Evolutionary conservation across 2,888 invertebrate species (phyloP), one percentile per base, ranked within the genome.

Genomic region (Hemithea aestivaria): DNA sequence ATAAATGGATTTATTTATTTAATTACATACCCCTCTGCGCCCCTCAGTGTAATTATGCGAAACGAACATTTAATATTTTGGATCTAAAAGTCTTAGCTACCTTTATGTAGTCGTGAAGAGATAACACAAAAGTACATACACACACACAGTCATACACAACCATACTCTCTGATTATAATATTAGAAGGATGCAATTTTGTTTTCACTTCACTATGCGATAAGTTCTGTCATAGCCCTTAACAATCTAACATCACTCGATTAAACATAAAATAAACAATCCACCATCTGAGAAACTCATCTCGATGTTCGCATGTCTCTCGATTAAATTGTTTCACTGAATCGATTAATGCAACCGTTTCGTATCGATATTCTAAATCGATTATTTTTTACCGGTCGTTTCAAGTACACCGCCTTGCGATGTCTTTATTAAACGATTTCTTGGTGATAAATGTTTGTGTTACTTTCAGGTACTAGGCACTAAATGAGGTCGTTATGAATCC

Each of bases 241-340:
- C 5, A 10, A 12, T 32, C 28, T 22, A 24, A 37, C 51, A 47
- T 49, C 48, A 7, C 49, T 27, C 21, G 28, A 43, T 35, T 33
- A 32, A 50, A 44, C 48, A 27, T 32, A 23, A 38, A 52, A 55
- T 53, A 51, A 58, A 6, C 5, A 7, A 11, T 7, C 16, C 10
- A 33, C 27, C 22, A 28, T 25, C 27, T 66, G 66, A 67, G 64
- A 78, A 70, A 53, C 66, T 70, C 67, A 77, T 79, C 66, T 76
- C 66, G 78, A 77, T 74, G 64, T 62, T 61, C 57, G 70, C 68
- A 63, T 68, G 70, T 72, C 61, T 62, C 67, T 62, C 65, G 72
- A 76, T 74, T 73, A 81, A 82, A 82, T 80, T 77, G 82, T 80
- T 81, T 79, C 69, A 65, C 76, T 64, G 74, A 77, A 80, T 82